These are phyloP conservation scores for Xestia sexstrigata DNA, from an alignment of 2,888 invertebrate genomes.

Conservation along the genomic window DNA sequence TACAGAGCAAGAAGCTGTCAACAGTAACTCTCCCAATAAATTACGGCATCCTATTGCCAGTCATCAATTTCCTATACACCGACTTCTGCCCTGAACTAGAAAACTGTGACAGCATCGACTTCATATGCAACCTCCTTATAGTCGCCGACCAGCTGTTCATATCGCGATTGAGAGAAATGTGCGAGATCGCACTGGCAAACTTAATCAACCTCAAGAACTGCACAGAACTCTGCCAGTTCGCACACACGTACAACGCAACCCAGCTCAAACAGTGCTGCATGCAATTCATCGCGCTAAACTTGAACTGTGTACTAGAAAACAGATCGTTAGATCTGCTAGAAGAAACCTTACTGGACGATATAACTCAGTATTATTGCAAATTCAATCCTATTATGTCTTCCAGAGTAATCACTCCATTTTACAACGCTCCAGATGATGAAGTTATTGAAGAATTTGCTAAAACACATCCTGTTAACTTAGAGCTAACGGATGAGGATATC, in stretches of 20 bases:
- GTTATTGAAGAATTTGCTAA: slow-evolving; percentile 84
- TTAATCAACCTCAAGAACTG: slow-evolving; percentile 94
- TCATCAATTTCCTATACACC: slow-evolving; percentile 94
- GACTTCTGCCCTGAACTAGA: slow-evolving; percentile 91
- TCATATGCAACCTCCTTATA: slow-evolving; percentile 94
- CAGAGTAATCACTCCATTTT: slow-evolving; percentile 93
- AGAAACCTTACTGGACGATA: slow-evolving; percentile 91
- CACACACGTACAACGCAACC: slow-evolving; percentile 94
- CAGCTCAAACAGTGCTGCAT: slow-evolving; percentile 93
- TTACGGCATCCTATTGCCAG: slow-evolving; percentile 91
- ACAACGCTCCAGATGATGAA: slow-evolving; percentile 91
- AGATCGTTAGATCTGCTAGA: slow-evolving; percentile 92
- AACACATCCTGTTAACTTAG: slow-evolving; percentile 85
- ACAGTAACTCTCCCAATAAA: slow-evolving; percentile 91
- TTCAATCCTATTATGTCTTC: slow-evolving; percentile 91
- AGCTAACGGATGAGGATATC: slow-evolving; percentile 88
- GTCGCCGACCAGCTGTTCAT: slow-evolving; percentile 96
- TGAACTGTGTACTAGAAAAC: slow-evolving; percentile 93
- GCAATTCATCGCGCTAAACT: slow-evolving; percentile 94
- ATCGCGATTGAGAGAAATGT: slow-evolving; percentile 92
- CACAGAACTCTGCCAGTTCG: slow-evolving; percentile 94
- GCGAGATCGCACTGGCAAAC: slow-evolving; percentile 92
- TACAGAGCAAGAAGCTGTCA: slow-evolving; percentile 89
- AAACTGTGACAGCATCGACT: slow-evolving; percentile 92
- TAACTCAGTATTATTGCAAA: slow-evolving; percentile 92